phyloP scores from a whole-genome alignment of 2,797 vertebrate genomes.

The Etheostoma perlongum region DNA sequence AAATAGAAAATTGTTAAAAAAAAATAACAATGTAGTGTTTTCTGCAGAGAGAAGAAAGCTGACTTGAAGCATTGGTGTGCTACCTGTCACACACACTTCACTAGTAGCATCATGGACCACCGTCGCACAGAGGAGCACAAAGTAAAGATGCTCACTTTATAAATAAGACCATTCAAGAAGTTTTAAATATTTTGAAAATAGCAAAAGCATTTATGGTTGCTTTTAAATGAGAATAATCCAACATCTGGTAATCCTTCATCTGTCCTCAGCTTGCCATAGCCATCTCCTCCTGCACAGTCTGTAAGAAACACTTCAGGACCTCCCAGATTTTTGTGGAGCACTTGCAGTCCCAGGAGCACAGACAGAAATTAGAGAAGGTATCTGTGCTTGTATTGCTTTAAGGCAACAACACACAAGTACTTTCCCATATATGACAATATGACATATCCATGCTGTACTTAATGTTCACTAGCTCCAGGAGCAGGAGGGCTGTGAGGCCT shows the following conservation, averaged over 20 bases:
- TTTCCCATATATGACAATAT: neutral
- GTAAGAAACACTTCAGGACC: conserved; percentile 93
- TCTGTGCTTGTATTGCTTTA: neutral
- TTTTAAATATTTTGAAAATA: neutral
- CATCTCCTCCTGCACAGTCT: conserved; percentile 92
- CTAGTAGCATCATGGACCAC: conserved; percentile 89
- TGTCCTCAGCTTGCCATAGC: conserved; percentile 87
- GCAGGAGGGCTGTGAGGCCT: conserved; percentile 82
- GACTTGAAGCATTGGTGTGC: conserved; percentile 91
- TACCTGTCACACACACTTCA: conserved; percentile 91
- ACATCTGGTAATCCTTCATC: neutral
- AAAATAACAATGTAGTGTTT: neutral
- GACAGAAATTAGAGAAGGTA: conserved; percentile 90
- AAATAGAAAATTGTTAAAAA: neutral
- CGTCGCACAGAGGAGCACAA: conserved; percentile 93
- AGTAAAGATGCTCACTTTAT: conserved; percentile 78
- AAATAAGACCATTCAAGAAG: neutral
- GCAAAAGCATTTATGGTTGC: neutral
- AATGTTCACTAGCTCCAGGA: conserved; percentile 73
- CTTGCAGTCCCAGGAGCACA: conserved; percentile 92
- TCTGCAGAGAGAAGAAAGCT: conserved; percentile 86
- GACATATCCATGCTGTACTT: neutral
- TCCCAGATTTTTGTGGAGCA: conserved; percentile 95
- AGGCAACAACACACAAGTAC: neutral
- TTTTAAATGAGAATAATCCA: neutral